phyloP scores from a whole-genome alignment of 1,140 invertebrate species.

The Parapsyche elsis region DNA sequence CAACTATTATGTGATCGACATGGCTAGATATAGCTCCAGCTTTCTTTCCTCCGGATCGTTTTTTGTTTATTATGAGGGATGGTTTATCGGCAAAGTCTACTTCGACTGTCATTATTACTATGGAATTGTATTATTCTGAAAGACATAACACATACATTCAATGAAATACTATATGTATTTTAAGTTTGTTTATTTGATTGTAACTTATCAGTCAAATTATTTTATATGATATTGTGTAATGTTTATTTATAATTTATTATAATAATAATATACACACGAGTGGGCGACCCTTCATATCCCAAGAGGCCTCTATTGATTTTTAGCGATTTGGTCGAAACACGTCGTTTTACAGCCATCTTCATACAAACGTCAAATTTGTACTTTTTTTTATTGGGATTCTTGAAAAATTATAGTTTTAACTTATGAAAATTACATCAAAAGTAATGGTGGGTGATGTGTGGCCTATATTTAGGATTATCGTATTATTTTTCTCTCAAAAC shows the following conservation, averaged over 20 bases:
- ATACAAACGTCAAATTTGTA: too few relatives aligned
- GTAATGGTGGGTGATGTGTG: too few relatives aligned
- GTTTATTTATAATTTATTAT: not conserved
- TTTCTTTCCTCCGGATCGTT: slow-evolving; percentile 69
- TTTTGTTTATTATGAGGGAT: slow-evolving; percentile 70
- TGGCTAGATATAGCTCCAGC: slow-evolving; percentile 64
- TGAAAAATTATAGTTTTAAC: too few relatives aligned
- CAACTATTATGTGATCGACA: slow-evolving; percentile 71
- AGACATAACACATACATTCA: not conserved
- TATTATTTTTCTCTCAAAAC: too few relatives aligned
- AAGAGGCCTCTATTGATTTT: too few relatives aligned
- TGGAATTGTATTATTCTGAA: not conserved
- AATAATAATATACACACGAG: not conserved
- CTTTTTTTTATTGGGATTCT: too few relatives aligned
- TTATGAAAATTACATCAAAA: too few relatives aligned
- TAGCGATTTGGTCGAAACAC: too few relatives aligned
- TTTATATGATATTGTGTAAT: not conserved
- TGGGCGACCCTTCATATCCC: too few relatives aligned
- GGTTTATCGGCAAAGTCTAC: slow-evolving; percentile 69
- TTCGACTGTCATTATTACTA: slow-evolving; percentile 50
- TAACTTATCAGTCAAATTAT: not conserved
- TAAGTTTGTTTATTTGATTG: not conserved
- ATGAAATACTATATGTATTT: not conserved
- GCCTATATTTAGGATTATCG: too few relatives aligned
- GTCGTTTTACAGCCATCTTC: too few relatives aligned